Evolutionary conservation across 2,797 vertebrate species (phyloP).

Genomic region (Linurgus olivaceus): DNA sequence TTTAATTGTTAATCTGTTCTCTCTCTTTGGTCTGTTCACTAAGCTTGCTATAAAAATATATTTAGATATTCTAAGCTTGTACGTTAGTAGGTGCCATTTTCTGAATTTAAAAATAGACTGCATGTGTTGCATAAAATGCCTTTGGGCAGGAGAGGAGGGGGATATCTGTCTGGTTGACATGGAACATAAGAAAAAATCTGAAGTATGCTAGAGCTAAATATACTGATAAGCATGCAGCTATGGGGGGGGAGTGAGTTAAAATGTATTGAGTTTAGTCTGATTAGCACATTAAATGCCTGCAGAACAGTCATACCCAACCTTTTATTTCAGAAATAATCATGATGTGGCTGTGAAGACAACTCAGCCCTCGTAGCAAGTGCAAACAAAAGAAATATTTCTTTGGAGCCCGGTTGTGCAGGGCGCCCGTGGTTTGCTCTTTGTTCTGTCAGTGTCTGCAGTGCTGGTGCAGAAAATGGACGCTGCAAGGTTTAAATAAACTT

Average conservation of each 20-base stretch:
- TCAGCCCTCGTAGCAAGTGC: not conserved
- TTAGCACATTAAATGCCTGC: slow-evolving; percentile 46
- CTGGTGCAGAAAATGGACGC: not conserved
- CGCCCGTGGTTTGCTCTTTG: not conserved
- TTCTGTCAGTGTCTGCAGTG: not conserved
- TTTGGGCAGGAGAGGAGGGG: slow-evolving; percentile 45
- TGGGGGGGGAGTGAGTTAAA: not conserved
- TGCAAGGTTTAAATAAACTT: not conserved
- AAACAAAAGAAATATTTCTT: slow-evolving; percentile 44
- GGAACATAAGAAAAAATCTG: slow-evolving; percentile 47
- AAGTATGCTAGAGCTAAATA: slow-evolving; percentile 56
- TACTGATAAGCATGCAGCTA: slow-evolving; percentile 30
- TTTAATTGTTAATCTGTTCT: slow-evolving; percentile 57
- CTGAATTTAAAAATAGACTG: slow-evolving; percentile 59
- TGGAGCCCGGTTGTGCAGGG: not conserved
- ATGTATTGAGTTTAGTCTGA: slow-evolving; percentile 41
- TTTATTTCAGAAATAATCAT: slow-evolving; percentile 45
- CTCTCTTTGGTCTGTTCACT: slow-evolving; percentile 8
- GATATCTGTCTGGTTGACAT: slow-evolving; percentile 43
- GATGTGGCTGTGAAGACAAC: not conserved
- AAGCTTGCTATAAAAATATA: slow-evolving; percentile 36
- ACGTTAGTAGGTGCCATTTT: slow-evolving; percentile 49
- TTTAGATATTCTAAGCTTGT: slow-evolving; percentile 55
- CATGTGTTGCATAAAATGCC: slow-evolving; percentile 56
- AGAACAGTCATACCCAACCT: slow-evolving; percentile 4